Percentiles rank a stretch among this genome's conserved stretches.
Evolutionary conservation across 2,113 vertebrate species (phyloP).

Genomic region (Alosa alosa): DNA sequence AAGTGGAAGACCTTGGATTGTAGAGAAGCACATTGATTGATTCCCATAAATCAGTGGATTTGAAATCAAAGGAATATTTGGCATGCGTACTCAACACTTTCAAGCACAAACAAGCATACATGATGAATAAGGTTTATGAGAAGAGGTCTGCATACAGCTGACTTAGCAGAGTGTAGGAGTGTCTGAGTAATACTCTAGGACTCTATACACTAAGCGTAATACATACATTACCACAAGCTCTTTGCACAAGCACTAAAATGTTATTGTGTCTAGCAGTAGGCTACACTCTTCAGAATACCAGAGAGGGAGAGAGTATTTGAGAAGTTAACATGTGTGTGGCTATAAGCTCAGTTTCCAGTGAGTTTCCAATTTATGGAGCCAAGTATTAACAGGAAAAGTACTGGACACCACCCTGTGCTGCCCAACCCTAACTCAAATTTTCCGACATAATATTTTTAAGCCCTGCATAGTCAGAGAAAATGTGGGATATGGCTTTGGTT

Average conservation of each 20-base stretch:
- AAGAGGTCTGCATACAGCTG: no score
- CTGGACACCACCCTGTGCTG: constrained; percentile 8
- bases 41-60: neutral
- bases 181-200: neutral
- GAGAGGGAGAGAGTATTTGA: neutral
- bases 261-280: neutral
- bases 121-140: neutral
- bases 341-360: constrained; percentile 1
- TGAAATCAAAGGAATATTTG: neutral
- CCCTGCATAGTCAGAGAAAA: neutral
- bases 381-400: constrained; percentile 18
- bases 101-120: neutral
- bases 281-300: neutral
- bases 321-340: constrained; percentile 3
- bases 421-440: neutral
- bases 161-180: neutral
- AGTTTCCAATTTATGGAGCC: neutral
- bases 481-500: neutral
- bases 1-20: neutral
- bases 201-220: neutral
- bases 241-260: neutral
- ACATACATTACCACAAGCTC: no score
- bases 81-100: neutral
- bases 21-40: neutral
- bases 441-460: constrained; percentile 9